Conservation (phyloP, 1,140 invertebrate genomes). For the Philaenus spumarius region DNA sequence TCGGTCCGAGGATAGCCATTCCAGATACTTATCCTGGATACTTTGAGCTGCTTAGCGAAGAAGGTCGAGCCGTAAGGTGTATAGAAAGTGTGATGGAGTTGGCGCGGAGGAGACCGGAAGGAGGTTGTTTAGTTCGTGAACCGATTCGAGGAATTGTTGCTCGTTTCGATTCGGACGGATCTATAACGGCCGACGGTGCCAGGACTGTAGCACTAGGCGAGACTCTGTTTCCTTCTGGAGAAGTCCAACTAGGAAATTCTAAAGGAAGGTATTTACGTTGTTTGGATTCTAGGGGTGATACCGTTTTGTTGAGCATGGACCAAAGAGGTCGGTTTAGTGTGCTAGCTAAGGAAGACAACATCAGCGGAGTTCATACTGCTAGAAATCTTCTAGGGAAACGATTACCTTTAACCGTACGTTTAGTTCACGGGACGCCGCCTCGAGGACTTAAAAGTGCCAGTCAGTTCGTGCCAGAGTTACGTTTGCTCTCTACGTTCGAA, state of each 20-base stretch:
- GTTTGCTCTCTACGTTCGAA: slow-evolving; percentile 76
- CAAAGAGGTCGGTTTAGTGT: slow-evolving; percentile 85
- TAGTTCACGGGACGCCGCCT: slow-evolving; percentile 80
- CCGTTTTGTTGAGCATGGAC: slow-evolving; percentile 73
- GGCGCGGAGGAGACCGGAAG: slow-evolving; percentile 63
- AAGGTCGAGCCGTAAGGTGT: slow-evolving; percentile 79
- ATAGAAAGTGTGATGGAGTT: slow-evolving; percentile 83
- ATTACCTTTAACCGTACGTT: slow-evolving; percentile 80
- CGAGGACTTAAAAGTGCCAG: slow-evolving; percentile 68
- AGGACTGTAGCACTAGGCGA: slow-evolving; percentile 59
- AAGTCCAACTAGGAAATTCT: slow-evolving; percentile 47
- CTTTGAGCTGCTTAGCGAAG: slow-evolving; percentile 90
- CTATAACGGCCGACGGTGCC: slow-evolving; percentile 61
- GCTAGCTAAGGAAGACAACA: slow-evolving; percentile 83
- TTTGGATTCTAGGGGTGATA: slow-evolving; percentile 75
- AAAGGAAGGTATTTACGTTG: slow-evolving; percentile 73
- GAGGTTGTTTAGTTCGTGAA: slow-evolving; percentile 76
- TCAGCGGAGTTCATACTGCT: slow-evolving; percentile 84
- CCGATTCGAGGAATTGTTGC: slow-evolving; percentile 73
- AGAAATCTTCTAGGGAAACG: slow-evolving; percentile 79
- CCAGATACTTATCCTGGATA: slow-evolving; percentile 86
- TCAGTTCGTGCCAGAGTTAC: slow-evolving; percentile 70
- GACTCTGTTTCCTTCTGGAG: slow-evolving; percentile 66
- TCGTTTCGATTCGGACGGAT: slow-evolving; percentile 55
- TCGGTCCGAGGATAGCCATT: slow-evolving; percentile 77